Evolutionary conservation across 2,797 vertebrate species (phyloP), one percentile per base, ranked within the genome.

Genomic region (Oophaga sylvatica): DNA sequence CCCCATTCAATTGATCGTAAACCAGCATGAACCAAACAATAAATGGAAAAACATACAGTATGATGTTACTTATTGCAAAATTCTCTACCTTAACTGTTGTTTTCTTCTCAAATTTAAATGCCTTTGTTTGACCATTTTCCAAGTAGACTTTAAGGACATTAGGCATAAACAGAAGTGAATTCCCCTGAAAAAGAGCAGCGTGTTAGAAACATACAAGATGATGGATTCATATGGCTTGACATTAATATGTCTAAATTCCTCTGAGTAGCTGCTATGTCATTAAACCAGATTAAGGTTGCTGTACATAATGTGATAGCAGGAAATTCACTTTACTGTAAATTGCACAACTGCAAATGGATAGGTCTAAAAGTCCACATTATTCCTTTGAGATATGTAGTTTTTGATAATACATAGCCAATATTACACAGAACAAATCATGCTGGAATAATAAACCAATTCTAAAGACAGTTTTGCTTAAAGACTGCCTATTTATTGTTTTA

Each of bases 41-140:
- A 41, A 45, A 8, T 35, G 31, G 45, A 20, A 73, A 45, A 8
- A 73, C 1, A n/a, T 48, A 56, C 4, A 59, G 59, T 29, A 59
- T 12, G 7, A 16, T 62, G 22, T 20, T 26, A 45, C 12, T 63
- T 65, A 22, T 19, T 60, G 10, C 10, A 63, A 22, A 22, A 41
- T 45, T 80, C 31, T 26, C 26, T 96, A 98, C 98, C 98, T 99
- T 99, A 84, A 98, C 97, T 2, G 97, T 98, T 79, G 98, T 99
- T 93, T 91, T 95, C 2, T 92, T 92, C 84, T 99, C 98, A 92
- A 99, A 99, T 91, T 97, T 97, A 93, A 99, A 99, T 48, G 98
- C 98, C 93, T 99, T 99, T 2, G 98, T 99, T 93, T 99, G 98
- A 73, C 98, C 98, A 0, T 99, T 99, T 94, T 99, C 98, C 93